Percentiles rank a stretch among this genome's conserved stretches.
These are phyloP conservation scores for Tetragonisca angustula DNA, from an alignment of 2,888 invertebrate species.

Conservation along the genomic window DNA sequence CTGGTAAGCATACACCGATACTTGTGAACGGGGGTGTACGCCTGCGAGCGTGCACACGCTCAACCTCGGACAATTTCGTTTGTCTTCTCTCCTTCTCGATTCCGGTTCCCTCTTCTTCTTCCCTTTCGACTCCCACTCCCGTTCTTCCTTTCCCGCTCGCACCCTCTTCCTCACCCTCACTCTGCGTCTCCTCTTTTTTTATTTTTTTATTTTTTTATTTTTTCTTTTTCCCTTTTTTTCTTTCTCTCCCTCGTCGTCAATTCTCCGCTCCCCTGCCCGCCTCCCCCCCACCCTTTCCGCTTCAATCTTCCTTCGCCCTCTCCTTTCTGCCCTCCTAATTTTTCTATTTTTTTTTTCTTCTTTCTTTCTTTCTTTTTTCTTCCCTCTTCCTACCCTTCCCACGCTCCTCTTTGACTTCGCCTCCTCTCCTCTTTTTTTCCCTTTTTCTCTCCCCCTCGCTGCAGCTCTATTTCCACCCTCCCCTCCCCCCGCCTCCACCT, in stretches of 20 bases:
- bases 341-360: neutral
- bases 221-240: neutral
- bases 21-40: constrained; percentile 3
- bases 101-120: constrained; percentile 40
- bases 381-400: neutral
- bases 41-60: neutral
- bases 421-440: neutral
- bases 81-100: constrained; percentile 45
- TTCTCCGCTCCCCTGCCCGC: neutral
- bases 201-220: no score
- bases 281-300: constrained; percentile 1
- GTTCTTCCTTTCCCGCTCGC: constrained; percentile 18
- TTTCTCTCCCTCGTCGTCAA: constrained; percentile 20
- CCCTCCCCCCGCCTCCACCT: neutral
- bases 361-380: neutral
- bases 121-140: neutral
- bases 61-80: constrained; percentile 52
- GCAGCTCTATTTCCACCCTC: neutral
- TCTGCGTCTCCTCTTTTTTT: neutral
- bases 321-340: neutral
- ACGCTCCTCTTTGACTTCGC: constrained; percentile 14
- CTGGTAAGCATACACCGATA: neutral
- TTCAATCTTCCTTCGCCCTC: constrained; percentile 22
- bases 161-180: neutral
- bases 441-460: neutral